Base-by-base conservation (phyloP, 2,888 invertebrate genomes). In the Sthenelais limicola region DNA sequence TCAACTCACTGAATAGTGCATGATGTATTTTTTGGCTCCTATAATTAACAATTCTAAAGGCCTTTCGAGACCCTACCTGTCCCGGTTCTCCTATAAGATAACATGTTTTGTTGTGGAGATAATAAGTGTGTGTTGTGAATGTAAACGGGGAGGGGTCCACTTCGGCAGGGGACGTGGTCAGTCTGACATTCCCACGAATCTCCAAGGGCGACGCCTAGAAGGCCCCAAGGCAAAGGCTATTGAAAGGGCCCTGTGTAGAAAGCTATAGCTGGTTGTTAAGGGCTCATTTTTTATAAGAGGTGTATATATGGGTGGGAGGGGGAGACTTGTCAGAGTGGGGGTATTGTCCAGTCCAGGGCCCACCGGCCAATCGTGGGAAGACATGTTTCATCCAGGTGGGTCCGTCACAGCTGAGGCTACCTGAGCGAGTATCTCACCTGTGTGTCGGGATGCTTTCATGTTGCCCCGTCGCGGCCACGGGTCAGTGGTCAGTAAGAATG, bases 401-500 rank as follows among this genome's bases (percentile, higher is more conserved):
- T 18, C 43, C 43, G 12, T 12, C 12, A 9, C 43, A 9, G 43
- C 12, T 43, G 4, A 15, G 26, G 5, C 56, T 56, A 56, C 56
- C 56, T 62, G 62, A 38, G 38, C 62, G 35, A 5, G 21, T 24
- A 3, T 35, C 62, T 35, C 62, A 38, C 38, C 62, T 62, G 62
- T 38, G 62, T 15, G 62, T 35, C 62, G 62, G 62, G 62, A 1
- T n/a, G n/a, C 62, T 62, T 62, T 62, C 62, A 62, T 62, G 62
- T 62, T 62, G 62, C 62, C 62, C 62, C 62, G 38, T 21, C 62
- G 24, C 3, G 26, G 62, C 43, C 62, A 62, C 7, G 62, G 62
- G 62, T 62, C 62, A 62, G 38, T 21, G 62, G 38, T 26, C 38
- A n/a, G 24, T 18, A 35, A 35, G 38, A 62, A 62, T 62, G 62